Percentiles rank a stretch among this genome's conserved stretches.
phyloP scores from a whole-genome alignment of 2,888 invertebrate genomes.

The Patella pellucida region DNA sequence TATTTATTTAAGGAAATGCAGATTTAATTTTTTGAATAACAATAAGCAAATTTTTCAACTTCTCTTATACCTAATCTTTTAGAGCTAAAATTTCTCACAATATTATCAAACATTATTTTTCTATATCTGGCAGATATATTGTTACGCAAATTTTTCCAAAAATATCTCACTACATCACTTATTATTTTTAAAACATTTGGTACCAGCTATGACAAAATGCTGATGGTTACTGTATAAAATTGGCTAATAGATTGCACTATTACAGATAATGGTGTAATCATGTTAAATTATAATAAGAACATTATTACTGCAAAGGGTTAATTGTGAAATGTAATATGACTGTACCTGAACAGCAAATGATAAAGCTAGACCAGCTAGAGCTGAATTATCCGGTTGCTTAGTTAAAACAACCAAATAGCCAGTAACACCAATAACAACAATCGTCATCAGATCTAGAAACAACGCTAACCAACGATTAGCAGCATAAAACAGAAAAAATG shows the following conservation, averaged over 20 bases:
- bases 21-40: too few relatives aligned
- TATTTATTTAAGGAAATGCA: too few relatives aligned
- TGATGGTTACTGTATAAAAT: too few relatives aligned
- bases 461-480: constrained; percentile 74
- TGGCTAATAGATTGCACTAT: not conserved
- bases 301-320: not conserved
- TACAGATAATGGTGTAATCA: not conserved
- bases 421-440: constrained; percentile 46
- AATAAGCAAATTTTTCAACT: too few relatives aligned
- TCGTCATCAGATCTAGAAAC: constrained; percentile 70
- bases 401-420: constrained; percentile 56
- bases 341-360: constrained; percentile 75
- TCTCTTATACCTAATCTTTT: too few relatives aligned
- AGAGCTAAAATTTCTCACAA: too few relatives aligned
- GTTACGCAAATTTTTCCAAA: too few relatives aligned
- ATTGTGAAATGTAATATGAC: not conserved
- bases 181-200: too few relatives aligned
- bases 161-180: too few relatives aligned
- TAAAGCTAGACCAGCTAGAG: constrained; percentile 78
- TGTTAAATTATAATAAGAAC: not conserved
- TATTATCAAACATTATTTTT: too few relatives aligned
- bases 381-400: constrained; percentile 67
- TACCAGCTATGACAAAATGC: not conserved
- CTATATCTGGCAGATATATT: too few relatives aligned
- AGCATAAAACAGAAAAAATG: constrained; percentile 73